These are phyloP conservation scores for Hypothenemus hampei DNA, from an alignment of 1,140 invertebrate genomes.

Conservation along the genomic window DNA sequence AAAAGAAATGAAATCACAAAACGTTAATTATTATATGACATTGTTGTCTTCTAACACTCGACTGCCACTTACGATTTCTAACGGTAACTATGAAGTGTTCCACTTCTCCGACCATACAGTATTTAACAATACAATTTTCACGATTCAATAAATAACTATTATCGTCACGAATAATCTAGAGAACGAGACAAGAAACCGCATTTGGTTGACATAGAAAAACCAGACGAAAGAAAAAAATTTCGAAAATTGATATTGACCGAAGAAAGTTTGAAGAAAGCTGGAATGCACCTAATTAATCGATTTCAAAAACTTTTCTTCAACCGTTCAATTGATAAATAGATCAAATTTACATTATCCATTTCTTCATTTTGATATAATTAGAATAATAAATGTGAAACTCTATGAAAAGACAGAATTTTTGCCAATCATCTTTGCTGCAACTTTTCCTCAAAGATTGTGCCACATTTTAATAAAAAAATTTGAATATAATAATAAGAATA, in stretches of 20 bases:
- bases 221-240: not conserved
- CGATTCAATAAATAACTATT: not conserved
- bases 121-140: slow-evolving; percentile 4
- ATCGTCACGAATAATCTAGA: not conserved
- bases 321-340: not conserved
- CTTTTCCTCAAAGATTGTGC: slow-evolving; percentile 1
- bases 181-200: no score
- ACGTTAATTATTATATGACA: no score
- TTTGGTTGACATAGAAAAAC: not conserved
- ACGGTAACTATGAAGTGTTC: not conserved
- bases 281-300: not conserved
- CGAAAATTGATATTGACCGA: slow-evolving; percentile 1
- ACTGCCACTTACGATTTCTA: not conserved
- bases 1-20: no score
- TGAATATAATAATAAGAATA: slow-evolving; percentile 7
- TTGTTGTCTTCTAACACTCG: not conserved
- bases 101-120: not conserved
- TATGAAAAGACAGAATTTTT: no score
- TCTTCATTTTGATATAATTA: not conserved
- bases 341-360: not conserved
- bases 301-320: not conserved
- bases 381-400: not conserved
- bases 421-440: slow-evolving; percentile 2
- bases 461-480: slow-evolving; percentile 4
- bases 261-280: not conserved